Evolutionary conservation across 2,113 vertebrate genomes (phyloP).

Genomic region (Marmota flaviventris): DNA sequence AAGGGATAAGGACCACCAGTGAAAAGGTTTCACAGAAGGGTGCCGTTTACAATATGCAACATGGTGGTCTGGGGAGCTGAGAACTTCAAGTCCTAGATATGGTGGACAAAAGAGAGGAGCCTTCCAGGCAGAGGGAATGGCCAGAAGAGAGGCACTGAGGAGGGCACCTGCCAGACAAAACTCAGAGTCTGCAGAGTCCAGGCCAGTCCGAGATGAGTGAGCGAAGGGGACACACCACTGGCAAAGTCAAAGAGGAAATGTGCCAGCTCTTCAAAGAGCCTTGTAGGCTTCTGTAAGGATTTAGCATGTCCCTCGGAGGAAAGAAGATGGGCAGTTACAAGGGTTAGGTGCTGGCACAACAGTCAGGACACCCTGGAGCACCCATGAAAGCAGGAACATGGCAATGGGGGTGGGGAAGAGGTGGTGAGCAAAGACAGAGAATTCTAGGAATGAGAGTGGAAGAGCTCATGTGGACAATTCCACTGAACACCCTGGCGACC

Average conservation of each 20-base stretch:
- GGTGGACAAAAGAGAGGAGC: background rate
- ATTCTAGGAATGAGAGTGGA: background rate
- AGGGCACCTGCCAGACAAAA: background rate
- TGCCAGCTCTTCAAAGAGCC: background rate
- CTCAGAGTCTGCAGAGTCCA: too few species aligned
- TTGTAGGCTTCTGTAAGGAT: background rate
- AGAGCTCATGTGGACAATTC: background rate
- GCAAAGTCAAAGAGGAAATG: background rate
- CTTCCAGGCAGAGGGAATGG: background rate
- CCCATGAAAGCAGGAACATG: background rate
- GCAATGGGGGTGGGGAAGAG: background rate
- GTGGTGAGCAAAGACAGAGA: background rate
- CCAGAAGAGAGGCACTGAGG: background rate
- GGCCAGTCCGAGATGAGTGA: background rate
- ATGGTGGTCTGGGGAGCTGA: background rate
- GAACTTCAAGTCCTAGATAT: background rate
- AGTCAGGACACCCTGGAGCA: background rate
- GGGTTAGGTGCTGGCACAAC: background rate
- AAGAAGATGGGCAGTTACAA: too few species aligned
- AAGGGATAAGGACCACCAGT: background rate
- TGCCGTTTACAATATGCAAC: too few species aligned
- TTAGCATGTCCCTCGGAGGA: background rate
- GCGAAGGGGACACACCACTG: background rate
- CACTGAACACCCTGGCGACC: too few species aligned
- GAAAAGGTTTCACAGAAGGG: background rate